Base-by-base conservation (phyloP, 2,797 vertebrate species). In the Pitangus sulphuratus region DNA sequence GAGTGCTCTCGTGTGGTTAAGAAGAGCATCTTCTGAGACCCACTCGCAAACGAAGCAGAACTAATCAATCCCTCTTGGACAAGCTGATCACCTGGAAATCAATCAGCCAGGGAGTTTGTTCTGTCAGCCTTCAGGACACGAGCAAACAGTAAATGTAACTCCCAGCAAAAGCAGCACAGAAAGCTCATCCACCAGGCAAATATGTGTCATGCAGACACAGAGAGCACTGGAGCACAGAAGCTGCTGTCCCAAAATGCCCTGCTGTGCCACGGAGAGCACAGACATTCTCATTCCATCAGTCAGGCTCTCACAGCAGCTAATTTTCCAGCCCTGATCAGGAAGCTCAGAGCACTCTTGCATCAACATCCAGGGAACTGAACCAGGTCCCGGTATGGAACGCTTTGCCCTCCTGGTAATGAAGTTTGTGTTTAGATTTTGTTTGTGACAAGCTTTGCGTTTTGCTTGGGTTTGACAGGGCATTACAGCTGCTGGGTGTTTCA, bases 381-480 rank as follows among this genome's bases (percentile, higher is more conserved):
- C 53, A 76, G 69, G 48, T 80, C 51, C 37, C 51, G 57, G 64
- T 62, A 39, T 10, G 3, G 56, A 80, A 57, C 64, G 40, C 42
- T 84, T 61, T 91, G 70, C 66, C 92, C 69, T 88, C 69, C 50
- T 77, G 75, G 44, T 94, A 94, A 95, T 77, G 51, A 48, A 84
- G 94, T 90, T 93, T 94, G 74, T 94, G 87, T 66, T 96, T 50
- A 90, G 86, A 82, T 94, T 95, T 89, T 93, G 72, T 70, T 87
- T 75, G 80, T 95, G 91, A 91, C 91, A 95, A 93, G 84, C 57
- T 92, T 70, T 90, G 88, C 75, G 82, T 95, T 96, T 94, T 80
- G 75, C 75, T 90, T 60, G 74, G 62, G 57, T 93, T 96, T 93
- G 87, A 86, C 84, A 50, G 10, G 80, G 65, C 86, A 81, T 85